Evolutionary conservation across 2,888 invertebrate genomes (phyloP).

Genomic region (Nipponacmea schrenckii): DNA sequence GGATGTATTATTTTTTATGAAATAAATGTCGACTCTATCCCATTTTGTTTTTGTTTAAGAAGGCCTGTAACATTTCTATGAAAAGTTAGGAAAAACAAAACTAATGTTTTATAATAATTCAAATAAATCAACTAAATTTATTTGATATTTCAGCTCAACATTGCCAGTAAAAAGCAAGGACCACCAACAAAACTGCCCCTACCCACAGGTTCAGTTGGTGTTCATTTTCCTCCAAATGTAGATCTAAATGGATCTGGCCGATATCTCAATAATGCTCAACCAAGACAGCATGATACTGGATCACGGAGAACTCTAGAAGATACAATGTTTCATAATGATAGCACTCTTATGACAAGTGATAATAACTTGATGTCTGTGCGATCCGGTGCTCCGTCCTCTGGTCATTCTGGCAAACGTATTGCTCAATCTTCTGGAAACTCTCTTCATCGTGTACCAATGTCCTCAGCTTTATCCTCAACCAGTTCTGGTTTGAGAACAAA

Average conservation of each 20-base stretch:
- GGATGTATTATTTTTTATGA: too few species aligned
- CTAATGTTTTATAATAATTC: too few species aligned
- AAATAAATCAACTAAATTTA: too few species aligned
- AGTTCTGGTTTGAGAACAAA: neutral
- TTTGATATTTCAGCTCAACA: neutral
- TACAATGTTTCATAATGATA: conserved; percentile 8
- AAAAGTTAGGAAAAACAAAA: too few species aligned
- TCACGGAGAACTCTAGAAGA: neutral
- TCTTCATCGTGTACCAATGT: neutral
- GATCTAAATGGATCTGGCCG: conserved; percentile 23
- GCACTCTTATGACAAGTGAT: neutral
- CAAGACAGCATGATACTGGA: neutral
- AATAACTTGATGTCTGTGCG: neutral
- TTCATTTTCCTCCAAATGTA: conserved; percentile 37
- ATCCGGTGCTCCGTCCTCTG: neutral
- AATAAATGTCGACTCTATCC: too few species aligned
- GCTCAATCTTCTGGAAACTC: neutral
- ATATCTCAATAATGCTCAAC: neutral
- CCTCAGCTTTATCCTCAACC: neutral
- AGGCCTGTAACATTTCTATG: too few species aligned
- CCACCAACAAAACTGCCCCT: conserved; percentile 52
- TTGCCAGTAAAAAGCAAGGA: conserved; percentile 37
- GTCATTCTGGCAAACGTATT: neutral
- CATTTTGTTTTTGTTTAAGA: too few species aligned
- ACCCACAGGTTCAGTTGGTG: conserved; percentile 46